Evolutionary conservation across 2,113 vertebrate genomes (phyloP).

Genomic region (Pelodiscus sinensis): DNA sequence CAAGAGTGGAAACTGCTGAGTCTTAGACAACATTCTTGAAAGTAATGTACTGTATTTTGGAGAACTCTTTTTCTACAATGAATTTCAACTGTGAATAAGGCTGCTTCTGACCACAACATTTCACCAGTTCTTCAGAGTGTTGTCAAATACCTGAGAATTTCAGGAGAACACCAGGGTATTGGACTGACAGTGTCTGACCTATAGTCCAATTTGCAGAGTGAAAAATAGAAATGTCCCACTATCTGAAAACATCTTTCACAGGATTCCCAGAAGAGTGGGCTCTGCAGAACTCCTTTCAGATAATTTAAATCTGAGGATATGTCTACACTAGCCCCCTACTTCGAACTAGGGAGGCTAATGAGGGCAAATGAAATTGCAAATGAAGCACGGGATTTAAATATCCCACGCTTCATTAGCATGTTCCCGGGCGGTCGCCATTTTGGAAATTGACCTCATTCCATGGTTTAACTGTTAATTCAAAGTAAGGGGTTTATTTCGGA

Average conservation of each 20-base stretch:
- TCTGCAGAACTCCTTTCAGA: neutral
- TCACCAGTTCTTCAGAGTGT: neutral
- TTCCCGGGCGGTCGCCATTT: too few species aligned
- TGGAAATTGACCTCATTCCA: too few species aligned
- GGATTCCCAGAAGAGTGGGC: neutral
- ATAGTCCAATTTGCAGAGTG: neutral
- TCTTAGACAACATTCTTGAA: neutral
- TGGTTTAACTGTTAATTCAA: too few species aligned
- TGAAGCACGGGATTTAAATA: too few species aligned
- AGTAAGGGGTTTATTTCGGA: too few species aligned
- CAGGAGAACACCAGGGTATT: neutral
- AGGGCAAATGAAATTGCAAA: too few species aligned
- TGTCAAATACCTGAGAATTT: neutral
- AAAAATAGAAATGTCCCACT: neutral
- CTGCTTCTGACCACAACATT: neutral
- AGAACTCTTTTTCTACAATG: neutral
- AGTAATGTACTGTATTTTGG: neutral
- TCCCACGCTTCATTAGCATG: too few species aligned
- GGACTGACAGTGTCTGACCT: neutral
- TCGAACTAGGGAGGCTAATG: too few species aligned
- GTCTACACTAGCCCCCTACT: too few species aligned
- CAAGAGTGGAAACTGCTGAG: neutral
- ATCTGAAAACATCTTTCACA: neutral
- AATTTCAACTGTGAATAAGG: neutral
- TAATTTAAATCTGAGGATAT: slow-evolving; percentile 12